These are phyloP conservation scores for Camelus bactrianus DNA, from an alignment of 2,113 vertebrate species.

Conservation along the genomic window DNA sequence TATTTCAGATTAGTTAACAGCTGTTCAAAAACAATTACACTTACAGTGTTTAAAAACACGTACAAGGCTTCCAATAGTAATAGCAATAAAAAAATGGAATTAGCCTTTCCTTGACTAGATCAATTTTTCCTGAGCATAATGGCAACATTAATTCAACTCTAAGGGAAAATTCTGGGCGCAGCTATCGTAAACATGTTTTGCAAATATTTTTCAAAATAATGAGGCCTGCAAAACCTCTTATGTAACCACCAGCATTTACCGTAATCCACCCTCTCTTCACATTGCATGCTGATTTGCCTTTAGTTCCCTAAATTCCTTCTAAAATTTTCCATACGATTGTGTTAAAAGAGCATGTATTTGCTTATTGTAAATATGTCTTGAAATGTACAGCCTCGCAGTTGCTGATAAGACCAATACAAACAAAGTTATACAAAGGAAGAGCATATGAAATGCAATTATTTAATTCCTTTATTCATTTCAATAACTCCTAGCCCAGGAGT, in stretches of 20 bases:
- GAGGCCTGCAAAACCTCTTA: not conserved
- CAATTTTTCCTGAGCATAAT: conserved; percentile 43
- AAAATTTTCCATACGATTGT: not conserved
- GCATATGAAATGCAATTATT: not conserved
- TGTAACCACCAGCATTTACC: not conserved
- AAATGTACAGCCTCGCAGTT: not conserved
- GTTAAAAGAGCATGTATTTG: not conserved
- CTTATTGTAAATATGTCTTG: not conserved
- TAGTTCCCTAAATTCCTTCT: conserved; percentile 6
- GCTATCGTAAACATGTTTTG: conserved; percentile 1
- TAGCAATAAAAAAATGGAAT: conserved; percentile 63
- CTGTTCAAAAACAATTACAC: conserved; percentile 44
- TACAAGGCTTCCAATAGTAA: conserved; percentile 22
- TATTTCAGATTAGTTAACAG: conserved; percentile 47
- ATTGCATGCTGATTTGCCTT: not conserved
- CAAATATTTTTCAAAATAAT: conserved; percentile 68
- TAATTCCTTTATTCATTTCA: not conserved
- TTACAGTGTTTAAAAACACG: conserved; percentile 35
- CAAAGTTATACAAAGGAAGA: not conserved
- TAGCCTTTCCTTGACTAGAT: conserved; percentile 36
- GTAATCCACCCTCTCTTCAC: not conserved
- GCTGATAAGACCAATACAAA: not conserved
- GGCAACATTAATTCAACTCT: conserved; percentile 44
- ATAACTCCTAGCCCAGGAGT: not conserved
- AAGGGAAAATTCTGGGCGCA: not conserved